Conservation (phyloP, 2,113 vertebrate genomes). For the Helogale parvula region DNA sequence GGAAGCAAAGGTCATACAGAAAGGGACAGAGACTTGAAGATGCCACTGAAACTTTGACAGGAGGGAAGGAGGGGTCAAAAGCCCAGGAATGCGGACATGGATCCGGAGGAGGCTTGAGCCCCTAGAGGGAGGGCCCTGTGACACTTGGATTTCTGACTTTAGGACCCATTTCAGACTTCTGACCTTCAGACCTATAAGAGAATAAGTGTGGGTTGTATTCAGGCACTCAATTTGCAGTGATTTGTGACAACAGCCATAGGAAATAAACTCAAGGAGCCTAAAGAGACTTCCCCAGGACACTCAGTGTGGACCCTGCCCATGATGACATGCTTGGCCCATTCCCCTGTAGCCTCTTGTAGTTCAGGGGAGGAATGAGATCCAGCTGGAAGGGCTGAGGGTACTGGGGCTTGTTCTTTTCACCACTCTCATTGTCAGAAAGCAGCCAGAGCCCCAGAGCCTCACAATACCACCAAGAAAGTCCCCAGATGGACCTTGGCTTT, state of each 20-base stretch:
- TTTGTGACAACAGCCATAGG: neutral
- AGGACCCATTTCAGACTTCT: neutral
- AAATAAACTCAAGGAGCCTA: rapidly evolving
- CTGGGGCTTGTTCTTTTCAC: rapidly evolving
- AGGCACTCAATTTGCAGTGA: neutral
- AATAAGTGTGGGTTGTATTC: neutral
- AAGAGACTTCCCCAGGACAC: neutral
- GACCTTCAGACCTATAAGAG: neutral
- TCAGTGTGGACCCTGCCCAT: neutral
- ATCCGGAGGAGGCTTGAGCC: neutral
- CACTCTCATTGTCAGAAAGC: rapidly evolving
- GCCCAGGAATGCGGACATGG: neutral
- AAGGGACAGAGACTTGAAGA: neutral
- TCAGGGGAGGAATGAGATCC: rapidly evolving
- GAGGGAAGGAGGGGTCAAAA: neutral
- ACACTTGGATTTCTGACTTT: rapidly evolving
- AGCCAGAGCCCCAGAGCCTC: rapidly evolving
- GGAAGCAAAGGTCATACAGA: neutral
- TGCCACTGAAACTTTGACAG: neutral
- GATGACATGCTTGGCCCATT: rapidly evolving
- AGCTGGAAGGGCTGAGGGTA: too few relatives aligned
- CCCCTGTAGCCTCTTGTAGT: too few relatives aligned
- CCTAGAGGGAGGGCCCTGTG: neutral
- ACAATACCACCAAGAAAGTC: neutral
- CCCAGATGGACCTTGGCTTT: neutral